These are phyloP conservation scores for honey bee (Apis mellifera) DNA, from an alignment of 1,140 invertebrate genomes.

Conservation along the genomic window Amel_HAv3.1 CM009944.2:8126501-8127000, in stretches of 20 bases:
- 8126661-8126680: neutral
- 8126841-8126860: constrained; percentile 65
- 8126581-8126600: neutral
- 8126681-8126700: constrained; percentile 8
- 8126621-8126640: constrained; percentile 12
- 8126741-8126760: constrained; percentile 24
- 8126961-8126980: constrained; percentile 82
- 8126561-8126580: neutral
- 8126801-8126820: constrained; percentile 76
- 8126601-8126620: neutral
- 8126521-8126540: too few relatives aligned
- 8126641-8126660: too few relatives aligned
- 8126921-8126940: constrained; percentile 66
- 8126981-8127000: constrained; percentile 82
- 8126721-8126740: neutral
- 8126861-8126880: constrained; percentile 75
- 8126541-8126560: too few relatives aligned
- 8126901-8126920: constrained; percentile 69
- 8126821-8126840: constrained; percentile 73
- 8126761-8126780: constrained; percentile 21
- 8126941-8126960: constrained; percentile 76
- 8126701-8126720: neutral
- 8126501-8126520: neutral
- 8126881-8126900: constrained; percentile 58
- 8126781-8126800: constrained; percentile 75